These are phyloP conservation scores for Oenanthe oenanthe DNA, from an alignment of 2,113 vertebrate species.

Conservation along the genomic window DNA sequence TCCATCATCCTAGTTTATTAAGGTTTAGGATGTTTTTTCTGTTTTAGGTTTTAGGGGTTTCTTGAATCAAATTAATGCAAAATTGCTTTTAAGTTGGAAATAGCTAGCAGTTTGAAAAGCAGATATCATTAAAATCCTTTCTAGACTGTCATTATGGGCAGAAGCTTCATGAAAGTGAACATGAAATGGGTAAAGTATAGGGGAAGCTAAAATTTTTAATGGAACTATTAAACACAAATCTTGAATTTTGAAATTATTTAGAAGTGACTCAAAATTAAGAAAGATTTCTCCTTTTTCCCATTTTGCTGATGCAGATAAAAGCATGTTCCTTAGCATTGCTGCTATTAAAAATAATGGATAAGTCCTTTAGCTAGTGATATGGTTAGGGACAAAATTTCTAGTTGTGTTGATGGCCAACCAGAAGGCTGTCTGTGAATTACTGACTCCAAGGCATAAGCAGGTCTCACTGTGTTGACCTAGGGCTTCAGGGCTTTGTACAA, in stretches of 20 bases:
- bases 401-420: neutral
- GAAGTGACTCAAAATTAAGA: neutral
- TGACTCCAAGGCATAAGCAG: neutral
- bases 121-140: neutral
- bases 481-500: neutral
- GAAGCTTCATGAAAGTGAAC: neutral
- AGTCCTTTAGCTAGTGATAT: neutral
- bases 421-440: neutral
- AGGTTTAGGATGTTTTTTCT: neutral
- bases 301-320: neutral
- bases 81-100: neutral
- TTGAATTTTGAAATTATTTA: neutral
- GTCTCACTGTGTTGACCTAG: neutral
- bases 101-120: constrained; percentile 7
- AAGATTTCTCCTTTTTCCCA: neutral
- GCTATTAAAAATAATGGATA: neutral
- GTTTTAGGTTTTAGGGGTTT: neutral
- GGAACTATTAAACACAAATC: neutral
- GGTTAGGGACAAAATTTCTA: neutral
- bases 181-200: neutral
- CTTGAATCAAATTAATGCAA: neutral
- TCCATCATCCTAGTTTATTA: neutral
- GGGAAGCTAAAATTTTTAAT: neutral
- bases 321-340: neutral
- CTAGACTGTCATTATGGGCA: neutral